phyloP scores from a whole-genome alignment of 2,113 vertebrate genomes.

The Chinchilla lanigera region DNA sequence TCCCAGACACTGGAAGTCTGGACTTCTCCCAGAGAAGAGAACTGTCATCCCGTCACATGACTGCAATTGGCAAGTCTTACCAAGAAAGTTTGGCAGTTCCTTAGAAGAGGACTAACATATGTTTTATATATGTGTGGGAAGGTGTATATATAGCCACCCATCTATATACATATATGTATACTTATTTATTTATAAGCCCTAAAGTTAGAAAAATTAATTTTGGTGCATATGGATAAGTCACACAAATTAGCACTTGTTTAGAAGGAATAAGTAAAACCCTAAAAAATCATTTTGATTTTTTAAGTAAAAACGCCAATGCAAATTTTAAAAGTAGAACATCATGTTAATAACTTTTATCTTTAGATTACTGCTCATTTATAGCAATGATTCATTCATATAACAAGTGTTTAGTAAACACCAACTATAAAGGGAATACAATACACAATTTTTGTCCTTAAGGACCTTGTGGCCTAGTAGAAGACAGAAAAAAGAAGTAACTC shows the following conservation, averaged over 20 bases:
- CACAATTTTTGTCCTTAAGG: conserved; percentile 2
- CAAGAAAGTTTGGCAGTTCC: conserved; percentile 82
- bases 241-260: conserved; percentile 78
- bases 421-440: neutral
- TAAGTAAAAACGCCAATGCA: conserved; percentile 75
- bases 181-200: conserved; percentile 84
- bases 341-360: conserved; percentile 82
- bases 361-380: conserved; percentile 80
- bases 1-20: conserved; percentile 83
- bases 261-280: conserved; percentile 73
- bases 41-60: conserved; percentile 82
- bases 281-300: conserved; percentile 74
- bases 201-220: conserved; percentile 84
- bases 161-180: conserved; percentile 83
- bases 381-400: conserved; percentile 77
- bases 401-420: conserved; percentile 59
- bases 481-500: neutral
- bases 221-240: conserved; percentile 79
- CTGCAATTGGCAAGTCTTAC: conserved; percentile 82
- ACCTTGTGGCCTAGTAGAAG: neutral
- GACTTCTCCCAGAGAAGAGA: conserved; percentile 84
- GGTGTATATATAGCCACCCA: conserved; percentile 83
- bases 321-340: conserved; percentile 78
- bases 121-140: conserved; percentile 85
- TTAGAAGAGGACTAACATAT: conserved; percentile 83